Evolutionary conservation across 2,888 invertebrate genomes (phyloP), one percentile per base, ranked within the genome.

Genomic region (Mythimna pallens): DNA sequence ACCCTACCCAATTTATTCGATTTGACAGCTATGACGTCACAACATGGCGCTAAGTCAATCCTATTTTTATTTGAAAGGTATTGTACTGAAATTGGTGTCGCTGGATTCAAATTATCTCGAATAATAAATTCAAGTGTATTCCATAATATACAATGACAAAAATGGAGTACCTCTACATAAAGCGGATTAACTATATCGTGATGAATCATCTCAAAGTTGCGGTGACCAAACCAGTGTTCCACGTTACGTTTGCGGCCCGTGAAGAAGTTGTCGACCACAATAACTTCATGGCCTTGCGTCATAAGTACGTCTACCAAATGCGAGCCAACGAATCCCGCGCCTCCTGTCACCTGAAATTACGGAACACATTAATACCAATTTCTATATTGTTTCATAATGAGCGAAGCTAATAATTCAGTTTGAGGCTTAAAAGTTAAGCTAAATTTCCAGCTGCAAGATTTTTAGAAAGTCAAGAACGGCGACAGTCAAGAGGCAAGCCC

Each of bases 251-350:
- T 99, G 22, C 99, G 97, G 1, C 99, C 99, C 0, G 99, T 99
- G 94, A 99, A 99, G 94, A 99, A 99, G 93, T 99, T 99, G 94
- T 99, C 99, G 2, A 98, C 99, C 0, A 99, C 99, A 86, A 99
- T 99, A 0, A 99, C 97, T 95, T 99, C 99, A 94, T 99, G 99
- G 0, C 99, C 99, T 89, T 98, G 98, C 83, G 98, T 97, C 99
- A 99, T 99, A 68, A 99, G 96, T 83, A 98, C 97, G 93, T 99
- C 99, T 0, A 99, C 99, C 40, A 99, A 96, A 94, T 99, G 99
- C 0, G 99, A 99, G 0, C 99, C 99, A n/a, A 99, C 99, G 96
- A 99, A 99, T 4, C 99, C 99, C 9, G 99, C 99, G 17, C 99
- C 99, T 62, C 99, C 99, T 10, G 99, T 99, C 67, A 99, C 97